Evolutionary conservation across 1,140 invertebrate species (phyloP), one percentile per base, ranked within the genome.

Genomic region (Adelges cooleyi): DNA sequence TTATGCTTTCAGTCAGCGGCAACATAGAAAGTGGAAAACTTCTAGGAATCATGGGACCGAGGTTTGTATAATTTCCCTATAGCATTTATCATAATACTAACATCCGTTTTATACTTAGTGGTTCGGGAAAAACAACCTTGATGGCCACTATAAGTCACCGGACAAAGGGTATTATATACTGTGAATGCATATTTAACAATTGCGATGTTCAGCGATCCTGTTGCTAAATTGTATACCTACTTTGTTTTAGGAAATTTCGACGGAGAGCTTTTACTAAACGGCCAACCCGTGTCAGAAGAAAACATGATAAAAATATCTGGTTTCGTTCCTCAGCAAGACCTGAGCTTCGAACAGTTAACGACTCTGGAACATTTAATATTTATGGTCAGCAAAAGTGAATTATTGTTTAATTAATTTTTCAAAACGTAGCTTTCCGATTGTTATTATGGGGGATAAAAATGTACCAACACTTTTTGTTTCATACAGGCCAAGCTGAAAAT

Each of bases 311-410:
- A 79, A 71, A 82, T 86, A 68, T 87, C 85, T 20, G 84, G 82
- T 66, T 87, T 86, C 73, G 78, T 87, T 49, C 84, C 85, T 3
- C 86, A 88, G 73, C 77, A 83, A 54, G 84, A 87, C 72, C 73
- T 87, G 68, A 79, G 81, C 49, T 76, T 85, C 36, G 82, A 85
- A 68, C 79, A 81, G 8, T 76, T 88, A 51, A 85, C 83, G 2
- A 83, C 86, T 20, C 74, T 77, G 62, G 86, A 88, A 73, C 85
- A 87, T 71, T 80, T 88, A 75, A 79, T 81, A 70, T 86, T 88
- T 71, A 87, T 87, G 85, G 85, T 86, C 73, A 75, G 76, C 69
- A 38, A 48, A 69, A 46, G 50, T 4, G 11, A 1, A 52, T 20
- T 49, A 49, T 23, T 25, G 15, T 67, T 48, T 66, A n/a, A 8